Conservation (phyloP, 2,797 vertebrate species). For the Eleutherodactylus coqui region DNA sequence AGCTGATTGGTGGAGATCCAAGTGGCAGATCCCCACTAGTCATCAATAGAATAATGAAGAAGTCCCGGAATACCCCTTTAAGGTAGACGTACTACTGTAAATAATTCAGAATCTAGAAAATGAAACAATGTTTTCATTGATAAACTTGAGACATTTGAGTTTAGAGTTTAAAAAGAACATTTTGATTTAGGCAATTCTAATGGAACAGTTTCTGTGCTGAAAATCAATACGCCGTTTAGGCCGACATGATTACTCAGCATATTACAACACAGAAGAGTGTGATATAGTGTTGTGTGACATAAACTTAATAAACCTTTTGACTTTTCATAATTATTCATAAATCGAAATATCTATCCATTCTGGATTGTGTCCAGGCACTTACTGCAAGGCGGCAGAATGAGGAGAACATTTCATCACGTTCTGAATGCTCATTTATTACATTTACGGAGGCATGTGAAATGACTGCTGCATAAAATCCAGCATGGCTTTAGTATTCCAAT, state of each 20-base stretch:
- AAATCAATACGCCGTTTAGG: constrained; percentile 48
- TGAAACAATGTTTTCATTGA: neutral
- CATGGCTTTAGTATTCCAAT: too few species aligned
- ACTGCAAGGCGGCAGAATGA: neutral
- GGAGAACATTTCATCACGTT: constrained; percentile 19
- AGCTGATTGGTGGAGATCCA: too few species aligned
- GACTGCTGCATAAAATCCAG: neutral
- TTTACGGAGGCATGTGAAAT: neutral
- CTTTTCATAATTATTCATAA: constrained; percentile 47
- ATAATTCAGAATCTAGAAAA: neutral
- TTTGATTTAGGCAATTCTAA: constrained; percentile 41
- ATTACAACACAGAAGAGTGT: constrained; percentile 32
- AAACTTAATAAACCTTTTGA: constrained; percentile 26
- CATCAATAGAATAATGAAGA: too few species aligned
- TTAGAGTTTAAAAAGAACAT: neutral
- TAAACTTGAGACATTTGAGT: neutral
- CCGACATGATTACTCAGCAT: constrained; percentile 44
- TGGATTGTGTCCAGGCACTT: constrained; percentile 24
- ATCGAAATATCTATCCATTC: constrained; percentile 26
- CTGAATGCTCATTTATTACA: neutral
- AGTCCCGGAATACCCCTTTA: too few species aligned
- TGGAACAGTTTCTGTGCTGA: constrained; percentile 40
- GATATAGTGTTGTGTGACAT: constrained; percentile 35
- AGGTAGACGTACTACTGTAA: neutral
- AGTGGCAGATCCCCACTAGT: too few species aligned